Conservation (phyloP, 2,113 vertebrate species). For the Pollachius pollachius region DNA sequence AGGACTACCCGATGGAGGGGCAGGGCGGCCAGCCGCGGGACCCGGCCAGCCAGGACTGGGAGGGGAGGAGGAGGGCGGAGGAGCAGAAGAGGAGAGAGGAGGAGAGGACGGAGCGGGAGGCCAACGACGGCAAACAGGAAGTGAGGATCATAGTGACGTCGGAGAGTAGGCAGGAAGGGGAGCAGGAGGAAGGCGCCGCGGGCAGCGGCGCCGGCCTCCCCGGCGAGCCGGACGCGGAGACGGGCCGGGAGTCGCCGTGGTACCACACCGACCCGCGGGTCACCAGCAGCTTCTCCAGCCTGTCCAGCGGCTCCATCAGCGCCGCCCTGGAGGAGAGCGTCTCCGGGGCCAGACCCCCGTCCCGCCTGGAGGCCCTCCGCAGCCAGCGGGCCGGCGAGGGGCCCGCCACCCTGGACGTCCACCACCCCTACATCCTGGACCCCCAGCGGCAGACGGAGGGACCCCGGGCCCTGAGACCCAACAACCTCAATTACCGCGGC, state of each 20-base stretch:
- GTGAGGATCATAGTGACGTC: slow-evolving; percentile 63
- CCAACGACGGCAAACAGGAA: slow-evolving; percentile 62
- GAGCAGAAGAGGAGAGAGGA: slow-evolving; percentile 54
- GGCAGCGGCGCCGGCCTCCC: slow-evolving; percentile 51
- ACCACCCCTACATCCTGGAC: slow-evolving; percentile 71
- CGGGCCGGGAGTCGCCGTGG: slow-evolving; percentile 75
- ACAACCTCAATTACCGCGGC: slow-evolving; percentile 50
- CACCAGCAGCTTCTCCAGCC: slow-evolving; percentile 88
- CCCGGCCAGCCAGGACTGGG: slow-evolving; percentile 64
- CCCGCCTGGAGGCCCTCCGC: slow-evolving; percentile 26
- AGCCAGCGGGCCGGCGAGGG: slow-evolving; percentile 64
- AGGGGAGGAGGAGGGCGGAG: slow-evolving; percentile 60
- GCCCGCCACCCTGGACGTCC: slow-evolving; percentile 66
- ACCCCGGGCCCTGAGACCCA: slow-evolving; percentile 38
- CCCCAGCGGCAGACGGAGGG: slow-evolving; percentile 37
- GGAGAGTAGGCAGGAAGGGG: slow-evolving; percentile 57
- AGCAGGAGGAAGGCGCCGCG: slow-evolving; percentile 47
- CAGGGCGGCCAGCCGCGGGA: slow-evolving; percentile 52
- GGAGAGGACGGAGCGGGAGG: slow-evolving; percentile 55
- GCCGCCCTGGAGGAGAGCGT: slow-evolving; percentile 82
- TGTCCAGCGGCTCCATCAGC: slow-evolving; percentile 87
- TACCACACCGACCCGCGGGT: slow-evolving; percentile 79
- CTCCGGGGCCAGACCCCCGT: slow-evolving; percentile 33
- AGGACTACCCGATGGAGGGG: slow-evolving; percentile 77
- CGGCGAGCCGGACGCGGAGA: slow-evolving; percentile 59